Conservation (phyloP, 2,888 invertebrate genomes). For the Thalpophila matura region DNA sequence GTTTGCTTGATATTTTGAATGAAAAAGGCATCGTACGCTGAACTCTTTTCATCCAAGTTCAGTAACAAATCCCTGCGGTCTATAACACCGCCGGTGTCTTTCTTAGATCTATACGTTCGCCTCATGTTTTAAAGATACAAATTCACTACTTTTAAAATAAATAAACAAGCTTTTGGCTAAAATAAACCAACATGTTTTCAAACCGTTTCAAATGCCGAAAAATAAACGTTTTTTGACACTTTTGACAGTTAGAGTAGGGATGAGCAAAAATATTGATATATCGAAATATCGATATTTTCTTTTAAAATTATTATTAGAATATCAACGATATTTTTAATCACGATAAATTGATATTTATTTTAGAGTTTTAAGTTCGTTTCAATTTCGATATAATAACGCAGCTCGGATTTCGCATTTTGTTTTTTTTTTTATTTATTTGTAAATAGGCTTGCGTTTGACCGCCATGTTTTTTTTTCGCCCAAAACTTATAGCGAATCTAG, state of each 20-base stretch:
- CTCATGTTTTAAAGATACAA: slow-evolving; percentile 68
- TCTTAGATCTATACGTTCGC: slow-evolving; percentile 84
- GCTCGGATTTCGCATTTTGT: too few species aligned
- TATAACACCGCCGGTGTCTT: slow-evolving; percentile 74
- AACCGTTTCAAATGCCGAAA: slow-evolving; percentile 38
- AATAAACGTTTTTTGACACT: slow-evolving; percentile 4
- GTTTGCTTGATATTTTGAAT: slow-evolving; percentile 87
- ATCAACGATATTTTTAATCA: too few species aligned
- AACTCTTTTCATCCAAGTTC: slow-evolving; percentile 79
- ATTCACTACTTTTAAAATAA: slow-evolving; percentile 12
- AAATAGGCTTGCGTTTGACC: too few species aligned
- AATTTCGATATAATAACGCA: too few species aligned
- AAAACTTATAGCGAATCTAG: too few species aligned
- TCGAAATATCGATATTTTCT: too few species aligned
- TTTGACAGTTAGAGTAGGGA: slow-evolving; percentile 21
- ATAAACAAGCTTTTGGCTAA: background rate
- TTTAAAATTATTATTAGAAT: too few species aligned
- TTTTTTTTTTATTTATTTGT: too few species aligned
- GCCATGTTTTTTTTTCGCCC: too few species aligned
- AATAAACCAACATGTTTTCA: slow-evolving; percentile 20
- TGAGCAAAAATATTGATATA: too few species aligned
- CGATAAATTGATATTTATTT: too few species aligned
- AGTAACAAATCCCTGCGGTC: slow-evolving; percentile 79
- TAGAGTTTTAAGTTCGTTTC: too few species aligned
- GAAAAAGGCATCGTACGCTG: slow-evolving; percentile 84